A percentile compares a stretch with the other conserved stretches of the same genome.
Evolutionary conservation across 2,888 invertebrate genomes (phyloP).

Genomic region (Nowickia ferox): DNA sequence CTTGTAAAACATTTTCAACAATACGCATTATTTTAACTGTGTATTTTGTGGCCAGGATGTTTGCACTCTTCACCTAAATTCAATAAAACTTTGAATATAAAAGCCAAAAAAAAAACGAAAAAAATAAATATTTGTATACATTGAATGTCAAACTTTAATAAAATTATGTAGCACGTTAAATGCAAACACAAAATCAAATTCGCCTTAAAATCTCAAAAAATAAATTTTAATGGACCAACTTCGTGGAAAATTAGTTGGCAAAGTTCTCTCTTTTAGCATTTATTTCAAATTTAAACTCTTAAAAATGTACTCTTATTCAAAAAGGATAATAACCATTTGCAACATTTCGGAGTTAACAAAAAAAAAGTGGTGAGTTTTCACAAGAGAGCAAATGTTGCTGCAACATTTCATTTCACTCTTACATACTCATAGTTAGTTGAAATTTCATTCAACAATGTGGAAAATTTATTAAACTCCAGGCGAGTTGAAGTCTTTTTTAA

Average conservation of each 20-base stretch:
- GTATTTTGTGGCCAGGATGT: constrained; percentile 37
- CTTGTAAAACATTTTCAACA: constrained; percentile 2
- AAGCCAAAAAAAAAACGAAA: constrained; percentile 18
- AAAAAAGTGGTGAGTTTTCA: constrained; percentile 65
- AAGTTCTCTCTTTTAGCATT: not conserved
- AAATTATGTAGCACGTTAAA: constrained; percentile 59
- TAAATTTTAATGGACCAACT: constrained; percentile 26
- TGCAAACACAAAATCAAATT: constrained; percentile 27
- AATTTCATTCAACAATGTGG: constrained; percentile 9
- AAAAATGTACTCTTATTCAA: not conserved
- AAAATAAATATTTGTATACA: not conserved
- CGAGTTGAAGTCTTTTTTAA: constrained; percentile 55
- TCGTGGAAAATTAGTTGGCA: not conserved
- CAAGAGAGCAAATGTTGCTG: constrained; percentile 53
- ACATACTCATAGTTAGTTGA: not conserved
- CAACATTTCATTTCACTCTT: constrained; percentile 54
- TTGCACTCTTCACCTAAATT: constrained; percentile 46
- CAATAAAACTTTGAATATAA: constrained; percentile 27
- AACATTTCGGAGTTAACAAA: constrained; percentile 58
- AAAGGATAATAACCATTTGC: constrained; percentile 38
- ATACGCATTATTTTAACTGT: constrained; percentile 34
- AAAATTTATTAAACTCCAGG: constrained; percentile 21
- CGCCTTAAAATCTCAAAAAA: constrained; percentile 42
- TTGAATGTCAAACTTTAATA: constrained; percentile 59
- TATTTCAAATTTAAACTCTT: no score